Base-by-base conservation (phyloP, 2,797 vertebrate species). In the Chelonia mydas region DNA sequence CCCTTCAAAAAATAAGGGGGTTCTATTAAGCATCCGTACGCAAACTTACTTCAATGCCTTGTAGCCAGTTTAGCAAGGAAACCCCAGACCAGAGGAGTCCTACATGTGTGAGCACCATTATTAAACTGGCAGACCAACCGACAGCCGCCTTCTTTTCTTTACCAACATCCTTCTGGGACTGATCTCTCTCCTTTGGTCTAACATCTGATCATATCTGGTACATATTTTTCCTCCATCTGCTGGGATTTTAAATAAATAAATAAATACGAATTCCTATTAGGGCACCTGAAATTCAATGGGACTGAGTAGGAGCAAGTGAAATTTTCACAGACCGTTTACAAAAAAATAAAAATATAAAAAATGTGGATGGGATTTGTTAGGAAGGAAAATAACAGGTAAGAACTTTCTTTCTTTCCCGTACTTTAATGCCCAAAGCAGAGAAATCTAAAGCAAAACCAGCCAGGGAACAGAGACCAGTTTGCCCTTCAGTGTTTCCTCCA, bases 371-470 rank as follows among this genome's bases (percentile, higher is more conserved):
- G 93, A 97, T 96, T 80, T 95, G 95, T 96, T 97, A 96, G 95
- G 96, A 61, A 33, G 59, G 59, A 90, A 96, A 96, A 96, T 93
- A 96, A 93, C 98, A 97, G 98, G 98, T 98, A 98, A 98, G 98
- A 98, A 98, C 98, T 98, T 98, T 98, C 96, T 96, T 90, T 97
- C 95, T 96, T 96, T 94, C 93, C 97, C 92, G 96, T 95, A 97
- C 68, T 96, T 92, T 91, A 93, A 93, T 95, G 92, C 95, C 95
- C 91, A 94, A 95, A 95, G 86, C 90, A n/a, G 86, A 93, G 94
- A 97, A 96, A 87, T 91, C 85, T 92, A 27, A 94, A 86, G 92
- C 85, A 57, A 93, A 88, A 95, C 87, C 95, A 95, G 95, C 95
- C 95, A 81, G 88, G 93, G 85, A 96, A 96, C 93, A 91, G 50